Conservation (phyloP, 2,797 vertebrate genomes). For the Channallabes apus region DNA sequence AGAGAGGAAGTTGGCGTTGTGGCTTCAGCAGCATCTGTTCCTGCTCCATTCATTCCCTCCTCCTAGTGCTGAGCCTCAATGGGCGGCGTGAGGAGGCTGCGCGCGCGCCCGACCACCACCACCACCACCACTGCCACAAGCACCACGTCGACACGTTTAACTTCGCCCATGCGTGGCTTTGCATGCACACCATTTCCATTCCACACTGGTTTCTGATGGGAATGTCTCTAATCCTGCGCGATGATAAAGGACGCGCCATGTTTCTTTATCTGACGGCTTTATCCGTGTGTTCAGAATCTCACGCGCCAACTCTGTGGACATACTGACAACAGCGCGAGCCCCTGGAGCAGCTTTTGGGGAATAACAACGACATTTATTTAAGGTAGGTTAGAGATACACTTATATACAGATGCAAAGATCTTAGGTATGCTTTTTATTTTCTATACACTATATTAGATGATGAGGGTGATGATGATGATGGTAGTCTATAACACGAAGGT, state of each 20-base stretch:
- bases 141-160: conserved; percentile 36
- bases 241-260: conserved; percentile 27
- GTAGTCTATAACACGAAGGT: background rate
- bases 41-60: conserved; percentile 36
- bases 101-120: conserved; percentile 8
- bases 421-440: background rate
- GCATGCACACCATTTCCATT: conserved; percentile 10
- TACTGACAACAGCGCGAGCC: conserved; percentile 10
- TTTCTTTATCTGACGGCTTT: background rate
- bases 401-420: background rate
- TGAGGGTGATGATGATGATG: too few species aligned
- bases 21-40: conserved; percentile 28
- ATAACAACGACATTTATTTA: background rate
- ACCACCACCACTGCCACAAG: background rate
- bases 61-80: conserved; percentile 33
- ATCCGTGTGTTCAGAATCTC: background rate
- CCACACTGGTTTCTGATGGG: background rate
- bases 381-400: background rate
- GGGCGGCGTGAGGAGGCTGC: conserved; percentile 44
- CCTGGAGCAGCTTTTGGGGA: background rate
- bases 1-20: background rate
- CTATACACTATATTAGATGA: background rate
- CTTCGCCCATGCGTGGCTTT: conserved; percentile 24
- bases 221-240: background rate
- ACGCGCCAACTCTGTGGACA: conserved; percentile 8